phyloP scores from a whole-genome alignment of 2,797 vertebrate species.

The Vireo griseus region DNA sequence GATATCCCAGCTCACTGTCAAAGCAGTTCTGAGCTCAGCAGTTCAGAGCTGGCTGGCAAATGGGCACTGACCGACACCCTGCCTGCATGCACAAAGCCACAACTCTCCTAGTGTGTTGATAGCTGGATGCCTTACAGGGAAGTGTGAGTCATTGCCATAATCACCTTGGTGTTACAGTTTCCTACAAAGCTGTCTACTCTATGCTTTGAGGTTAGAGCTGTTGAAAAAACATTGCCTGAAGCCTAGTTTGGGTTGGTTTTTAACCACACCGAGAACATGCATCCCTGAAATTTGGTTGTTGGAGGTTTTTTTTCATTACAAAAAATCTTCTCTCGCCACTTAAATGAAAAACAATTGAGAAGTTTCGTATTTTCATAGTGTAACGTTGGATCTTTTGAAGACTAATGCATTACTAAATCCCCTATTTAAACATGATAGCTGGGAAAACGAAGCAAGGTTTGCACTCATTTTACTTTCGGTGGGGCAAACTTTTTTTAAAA shows the following conservation, averaged over 20 bases:
- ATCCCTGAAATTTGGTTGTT: not conserved
- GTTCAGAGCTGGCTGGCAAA: not conserved
- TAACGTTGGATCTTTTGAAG: not conserved
- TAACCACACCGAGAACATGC: not conserved
- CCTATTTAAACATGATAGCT: not conserved
- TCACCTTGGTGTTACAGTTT: slow-evolving; percentile 54
- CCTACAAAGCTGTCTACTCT: slow-evolving; percentile 60
- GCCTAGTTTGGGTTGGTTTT: slow-evolving; percentile 20
- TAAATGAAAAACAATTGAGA: not conserved
- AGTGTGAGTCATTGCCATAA: slow-evolving; percentile 52
- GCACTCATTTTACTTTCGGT: not conserved
- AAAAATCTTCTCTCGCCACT: not conserved
- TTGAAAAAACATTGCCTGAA: slow-evolving; percentile 47
- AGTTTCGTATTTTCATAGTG: not conserved
- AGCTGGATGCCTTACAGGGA: slow-evolving; percentile 54
- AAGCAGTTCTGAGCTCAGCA: not conserved
- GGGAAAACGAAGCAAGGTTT: slow-evolving; percentile 11
- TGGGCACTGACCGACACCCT: slow-evolving; percentile 31
- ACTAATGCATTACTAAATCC: not conserved
- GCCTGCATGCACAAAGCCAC: not conserved
- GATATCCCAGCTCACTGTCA: not conserved
- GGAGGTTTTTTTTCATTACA: not conserved
- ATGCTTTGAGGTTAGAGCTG: slow-evolving; percentile 35
- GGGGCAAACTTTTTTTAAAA: not conserved
- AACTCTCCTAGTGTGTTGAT: slow-evolving; percentile 1